Evolutionary conservation across 2,113 vertebrate species (phyloP).

Genomic region (Semnopithecus entellus): DNA sequence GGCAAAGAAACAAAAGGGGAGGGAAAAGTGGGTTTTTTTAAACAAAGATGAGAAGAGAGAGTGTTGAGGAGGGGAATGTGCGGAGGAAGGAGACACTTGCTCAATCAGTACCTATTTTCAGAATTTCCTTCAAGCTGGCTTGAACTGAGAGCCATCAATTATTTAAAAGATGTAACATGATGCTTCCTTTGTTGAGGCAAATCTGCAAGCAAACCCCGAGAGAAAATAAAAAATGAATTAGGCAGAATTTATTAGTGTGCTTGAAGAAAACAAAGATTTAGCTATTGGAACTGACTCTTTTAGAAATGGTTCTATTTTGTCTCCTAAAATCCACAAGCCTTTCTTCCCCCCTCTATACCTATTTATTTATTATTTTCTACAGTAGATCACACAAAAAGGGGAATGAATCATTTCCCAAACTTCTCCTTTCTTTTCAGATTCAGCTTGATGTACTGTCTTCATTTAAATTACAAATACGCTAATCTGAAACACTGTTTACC

Average conservation of each 20-base stretch:
- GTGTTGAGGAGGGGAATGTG: not conserved
- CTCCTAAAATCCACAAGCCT: constrained; percentile 71
- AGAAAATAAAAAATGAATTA: constrained; percentile 99
- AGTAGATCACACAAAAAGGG: constrained; percentile 75
- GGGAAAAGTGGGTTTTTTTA: not conserved
- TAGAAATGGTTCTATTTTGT: constrained; percentile 80
- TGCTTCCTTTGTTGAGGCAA: constrained; percentile 99
- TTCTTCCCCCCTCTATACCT: constrained; percentile 34
- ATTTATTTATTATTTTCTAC: constrained; percentile 64
- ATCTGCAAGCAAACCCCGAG: constrained; percentile 95
- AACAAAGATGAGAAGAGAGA: not conserved
- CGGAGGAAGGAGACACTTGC: constrained; percentile 81
- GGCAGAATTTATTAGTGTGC: constrained; percentile 96
- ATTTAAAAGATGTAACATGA: constrained; percentile 99
- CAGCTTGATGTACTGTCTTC: constrained; percentile 87
- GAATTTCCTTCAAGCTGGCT: constrained; percentile 91
- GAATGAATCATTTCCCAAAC: constrained; percentile 86
- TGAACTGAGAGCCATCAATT: constrained; percentile 95
- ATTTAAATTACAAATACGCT: constrained; percentile 90
- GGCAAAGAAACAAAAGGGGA: constrained; percentile 70
- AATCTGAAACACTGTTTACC: constrained; percentile 89
- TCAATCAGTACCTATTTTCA: constrained; percentile 93
- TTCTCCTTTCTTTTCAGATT: constrained; percentile 84
- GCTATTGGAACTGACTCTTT: constrained; percentile 81
- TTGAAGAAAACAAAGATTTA: constrained; percentile 90